Conservation (phyloP, 2,888 invertebrate genomes). For the Myathropa florea region DNA sequence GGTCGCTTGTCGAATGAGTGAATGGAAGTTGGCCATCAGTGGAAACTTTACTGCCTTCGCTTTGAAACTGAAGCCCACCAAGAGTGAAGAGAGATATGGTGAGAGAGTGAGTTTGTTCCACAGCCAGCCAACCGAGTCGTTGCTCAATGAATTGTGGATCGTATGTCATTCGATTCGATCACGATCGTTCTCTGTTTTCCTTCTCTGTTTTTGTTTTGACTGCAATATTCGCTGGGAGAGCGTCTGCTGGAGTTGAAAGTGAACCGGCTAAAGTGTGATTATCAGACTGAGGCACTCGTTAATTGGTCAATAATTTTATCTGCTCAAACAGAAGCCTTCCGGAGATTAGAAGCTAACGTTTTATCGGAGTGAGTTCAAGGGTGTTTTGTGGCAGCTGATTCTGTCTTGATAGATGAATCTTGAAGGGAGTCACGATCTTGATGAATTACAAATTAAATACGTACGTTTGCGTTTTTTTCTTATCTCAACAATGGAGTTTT, state of each 20-base stretch:
- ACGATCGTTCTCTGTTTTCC: conserved; percentile 30
- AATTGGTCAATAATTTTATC: background rate
- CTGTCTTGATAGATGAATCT: background rate
- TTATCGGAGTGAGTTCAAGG: background rate
- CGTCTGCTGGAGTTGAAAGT: background rate
- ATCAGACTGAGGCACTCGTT: background rate
- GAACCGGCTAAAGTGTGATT: background rate
- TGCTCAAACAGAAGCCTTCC: background rate
- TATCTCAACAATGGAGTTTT: background rate
- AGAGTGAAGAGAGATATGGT: background rate
- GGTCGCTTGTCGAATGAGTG: conserved; percentile 18
- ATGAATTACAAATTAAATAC: background rate
- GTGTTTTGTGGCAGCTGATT: background rate
- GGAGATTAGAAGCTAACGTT: background rate
- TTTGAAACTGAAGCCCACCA: background rate
- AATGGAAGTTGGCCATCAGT: conserved; percentile 67
- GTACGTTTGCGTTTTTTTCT: background rate
- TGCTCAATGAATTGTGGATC: conserved; percentile 57
- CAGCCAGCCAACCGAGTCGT: background rate
- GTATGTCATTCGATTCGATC: conserved; percentile 7
- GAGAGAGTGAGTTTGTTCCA: background rate
- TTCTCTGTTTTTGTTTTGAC: conserved; percentile 55
- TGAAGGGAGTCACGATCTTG: conserved; percentile 7
- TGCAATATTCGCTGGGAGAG: conserved; percentile 28
- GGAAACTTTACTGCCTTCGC: conserved; percentile 10